Conservation (phyloP, 1,140 invertebrate species). For the Muscidifurax raptorellus region DNA sequence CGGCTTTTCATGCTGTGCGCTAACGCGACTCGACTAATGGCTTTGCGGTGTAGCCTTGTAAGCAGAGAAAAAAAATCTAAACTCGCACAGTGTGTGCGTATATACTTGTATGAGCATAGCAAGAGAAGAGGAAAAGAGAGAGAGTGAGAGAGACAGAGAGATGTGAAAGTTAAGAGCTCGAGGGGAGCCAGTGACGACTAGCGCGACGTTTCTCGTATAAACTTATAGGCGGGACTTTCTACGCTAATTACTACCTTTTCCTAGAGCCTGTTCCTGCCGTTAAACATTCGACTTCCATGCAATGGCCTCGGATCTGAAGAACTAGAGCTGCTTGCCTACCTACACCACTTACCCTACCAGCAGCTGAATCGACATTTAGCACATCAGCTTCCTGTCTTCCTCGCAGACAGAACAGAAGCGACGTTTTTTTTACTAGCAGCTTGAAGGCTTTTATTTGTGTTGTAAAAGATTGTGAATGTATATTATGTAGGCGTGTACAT, state of each 20-base stretch:
- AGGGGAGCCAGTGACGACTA: too few species aligned
- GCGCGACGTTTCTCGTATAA: not conserved
- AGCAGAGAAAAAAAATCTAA: too few species aligned
- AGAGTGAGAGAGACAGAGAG: not conserved
- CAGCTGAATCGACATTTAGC: slow-evolving; percentile 5
- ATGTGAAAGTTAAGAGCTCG: not conserved
- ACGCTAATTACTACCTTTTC: slow-evolving; percentile 29
- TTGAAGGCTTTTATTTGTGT: not conserved
- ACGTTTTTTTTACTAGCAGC: not conserved
- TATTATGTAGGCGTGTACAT: not conserved
- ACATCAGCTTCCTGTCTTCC: not conserved
- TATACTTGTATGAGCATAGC: too few species aligned
- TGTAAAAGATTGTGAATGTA: not conserved
- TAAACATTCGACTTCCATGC: slow-evolving; percentile 13
- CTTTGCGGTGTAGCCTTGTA: too few species aligned
- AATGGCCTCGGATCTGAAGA: not conserved
- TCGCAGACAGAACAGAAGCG: not conserved
- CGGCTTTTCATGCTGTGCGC: too few species aligned
- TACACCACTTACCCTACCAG: slow-evolving; percentile 22
- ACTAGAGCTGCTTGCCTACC: not conserved
- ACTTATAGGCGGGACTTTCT: not conserved
- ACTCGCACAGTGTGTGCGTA: not conserved
- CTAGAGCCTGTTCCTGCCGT: not conserved
- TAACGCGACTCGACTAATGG: too few species aligned
- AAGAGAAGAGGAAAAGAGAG: not conserved